Percentiles rank a stretch among this genome's conserved stretches.
These are phyloP conservation scores for Augiades crinisus DNA, from an alignment of 2,888 invertebrate genomes.

Conservation along the genomic window DNA sequence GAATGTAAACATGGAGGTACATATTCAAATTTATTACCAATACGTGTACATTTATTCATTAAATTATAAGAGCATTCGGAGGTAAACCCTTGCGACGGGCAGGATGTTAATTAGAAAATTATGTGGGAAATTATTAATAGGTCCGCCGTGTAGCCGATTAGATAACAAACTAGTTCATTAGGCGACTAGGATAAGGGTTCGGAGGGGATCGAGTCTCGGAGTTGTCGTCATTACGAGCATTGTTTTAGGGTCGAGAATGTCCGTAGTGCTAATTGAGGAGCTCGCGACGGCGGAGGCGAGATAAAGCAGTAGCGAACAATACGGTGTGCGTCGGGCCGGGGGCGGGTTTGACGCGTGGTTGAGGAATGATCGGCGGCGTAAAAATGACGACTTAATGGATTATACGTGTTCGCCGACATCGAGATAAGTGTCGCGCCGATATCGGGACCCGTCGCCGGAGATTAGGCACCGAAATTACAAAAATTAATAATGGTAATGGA, in stretches of 20 bases:
- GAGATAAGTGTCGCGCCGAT: conserved; percentile 76
- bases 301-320: conserved; percentile 78
- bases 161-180: conserved; percentile 80
- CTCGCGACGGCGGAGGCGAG: conserved; percentile 54
- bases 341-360: conserved; percentile 76
- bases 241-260: conserved; percentile 58
- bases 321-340: conserved; percentile 60
- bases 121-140: conserved; percentile 79
- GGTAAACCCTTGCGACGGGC: conserved; percentile 27
- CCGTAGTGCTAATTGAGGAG: conserved; percentile 38
- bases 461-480: conserved; percentile 74
- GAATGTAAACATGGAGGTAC: conserved; percentile 38
- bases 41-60: conserved; percentile 14
- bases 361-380: conserved; percentile 77
- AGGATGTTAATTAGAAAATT: conserved; percentile 78
- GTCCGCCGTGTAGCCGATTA: conserved; percentile 74
- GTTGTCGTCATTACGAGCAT: conserved; percentile 44
- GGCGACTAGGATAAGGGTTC: conserved; percentile 59
- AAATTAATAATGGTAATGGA: conserved; percentile 77
- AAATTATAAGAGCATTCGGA: conserved; percentile 2
- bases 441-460: conserved; percentile 68
- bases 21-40: conserved; percentile 5
- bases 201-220: conserved; percentile 15
- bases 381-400: conserved; percentile 82
- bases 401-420: conserved; percentile 78